A percentile compares a stretch with the other conserved stretches of the same genome.
Conservation (phyloP, 2,113 vertebrate species). For the Apteryx mantelli region DNA sequence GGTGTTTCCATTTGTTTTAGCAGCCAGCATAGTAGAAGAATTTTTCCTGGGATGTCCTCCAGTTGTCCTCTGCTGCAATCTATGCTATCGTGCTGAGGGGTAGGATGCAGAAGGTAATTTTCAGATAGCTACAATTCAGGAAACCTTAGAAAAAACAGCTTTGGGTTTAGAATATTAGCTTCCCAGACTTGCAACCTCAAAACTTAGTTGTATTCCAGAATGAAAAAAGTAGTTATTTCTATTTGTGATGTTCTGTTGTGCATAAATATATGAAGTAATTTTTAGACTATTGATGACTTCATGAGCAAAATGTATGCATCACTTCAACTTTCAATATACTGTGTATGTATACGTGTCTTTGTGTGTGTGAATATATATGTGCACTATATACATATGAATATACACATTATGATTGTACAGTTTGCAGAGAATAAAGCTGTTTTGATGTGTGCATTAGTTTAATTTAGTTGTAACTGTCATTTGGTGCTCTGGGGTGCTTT, state of each 20-base stretch:
- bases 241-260: not conserved
- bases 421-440: not conserved
- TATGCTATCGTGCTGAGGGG: constrained; percentile 9
- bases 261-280: not conserved
- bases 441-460: not conserved
- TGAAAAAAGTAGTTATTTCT: constrained; percentile 5
- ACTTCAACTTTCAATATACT: not conserved
- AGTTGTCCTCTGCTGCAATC: constrained; percentile 61
- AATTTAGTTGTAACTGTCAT: not conserved
- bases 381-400: too few relatives aligned
- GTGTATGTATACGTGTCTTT: not conserved
- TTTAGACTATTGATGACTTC: not conserved
- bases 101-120: constrained; percentile 60
- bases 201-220: constrained; percentile 17
- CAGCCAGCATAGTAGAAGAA: constrained; percentile 9
- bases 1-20: constrained; percentile 57
- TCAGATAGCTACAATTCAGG: constrained; percentile 39
- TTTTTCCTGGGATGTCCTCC: constrained; percentile 39
- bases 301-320: not conserved
- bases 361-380: not conserved
- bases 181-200: constrained; percentile 32
- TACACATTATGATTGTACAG: not conserved
- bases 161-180: not conserved
- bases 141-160: constrained; percentile 35
- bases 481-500: not conserved